Conservation (phyloP, 2,113 vertebrate species). For the Saccopteryx leptura region DNA sequence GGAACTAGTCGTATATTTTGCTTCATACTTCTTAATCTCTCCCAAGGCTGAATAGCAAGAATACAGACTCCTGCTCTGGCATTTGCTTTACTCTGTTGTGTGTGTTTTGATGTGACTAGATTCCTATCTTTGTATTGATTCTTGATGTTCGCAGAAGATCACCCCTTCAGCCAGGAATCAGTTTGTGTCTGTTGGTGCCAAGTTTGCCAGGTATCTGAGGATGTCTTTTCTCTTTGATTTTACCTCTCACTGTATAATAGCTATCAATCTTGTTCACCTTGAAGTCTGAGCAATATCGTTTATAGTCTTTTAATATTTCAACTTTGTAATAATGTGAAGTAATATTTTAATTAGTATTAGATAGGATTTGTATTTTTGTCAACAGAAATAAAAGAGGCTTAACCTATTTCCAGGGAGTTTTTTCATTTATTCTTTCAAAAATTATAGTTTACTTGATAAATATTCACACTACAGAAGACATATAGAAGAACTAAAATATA, state of each 20-base stretch:
- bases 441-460: constrained; percentile 12
- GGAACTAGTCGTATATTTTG: neutral
- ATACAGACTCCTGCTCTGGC: neutral
- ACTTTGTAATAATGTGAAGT: neutral
- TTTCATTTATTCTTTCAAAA: neutral
- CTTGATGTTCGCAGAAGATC: neutral
- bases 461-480: neutral
- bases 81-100: neutral
- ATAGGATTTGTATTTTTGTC: neutral
- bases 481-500: neutral
- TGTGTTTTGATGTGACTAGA: neutral
- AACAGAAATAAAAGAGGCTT: neutral
- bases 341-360: constrained; percentile 35
- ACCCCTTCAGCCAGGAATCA: neutral
- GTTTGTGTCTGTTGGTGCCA: neutral
- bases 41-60: neutral
- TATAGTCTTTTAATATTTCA: neutral
- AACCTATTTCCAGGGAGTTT: neutral
- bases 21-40: neutral
- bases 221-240: neutral
- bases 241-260: neutral
- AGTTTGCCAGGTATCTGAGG: neutral
- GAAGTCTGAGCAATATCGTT: neutral
- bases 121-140: neutral
- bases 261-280: neutral